Base-by-base conservation (phyloP, 2,113 vertebrate genomes). In the Lepus timidus region DNA sequence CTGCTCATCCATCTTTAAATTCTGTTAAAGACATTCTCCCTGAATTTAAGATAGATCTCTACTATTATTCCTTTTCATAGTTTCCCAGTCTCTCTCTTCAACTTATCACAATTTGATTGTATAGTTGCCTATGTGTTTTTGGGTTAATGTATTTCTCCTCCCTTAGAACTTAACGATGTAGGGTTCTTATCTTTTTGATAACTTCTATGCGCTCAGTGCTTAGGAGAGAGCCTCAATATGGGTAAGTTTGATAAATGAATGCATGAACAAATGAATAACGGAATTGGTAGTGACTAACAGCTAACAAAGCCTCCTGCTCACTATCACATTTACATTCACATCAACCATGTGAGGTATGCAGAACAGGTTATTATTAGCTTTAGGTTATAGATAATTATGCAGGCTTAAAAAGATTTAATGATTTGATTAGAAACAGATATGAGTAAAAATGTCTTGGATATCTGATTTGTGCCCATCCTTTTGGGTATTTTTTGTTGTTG, bases 331-430 rank as follows among this genome's bases (percentile, higher is more conserved):
- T 80, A 67, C 62, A 62, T 80, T 58, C 74, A 88, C 92, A 91
- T 90, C 80, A 96, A 20, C 64, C 64, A 70, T 67, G 31, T 67
- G 31, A 85, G 27, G 31, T 78, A 79, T 95, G 49, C 33, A 80
- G 93, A 36, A 31, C 65, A 93, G 76, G n/a, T 94, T 58, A 82
- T 82, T 94, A 76, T 93, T 94, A 94, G 36, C 51, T 94, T n/a
- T n/a, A 86, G 83, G 44, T 70, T 93, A 82, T 62, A 71, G 36
- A 83, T 75, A 79, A 95, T 88, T 27, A 78, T 16, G 39, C 6
- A 83, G 17, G 68, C 19, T 91, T 79, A 22, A 62, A 94, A 95
- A 33, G 52, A 82, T n/a, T 64, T 88, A 74, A 31, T 85, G 33
- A 85, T 85, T 82, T 94, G 62, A 95, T 81, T 62, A 70, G 58